phyloP scores from a whole-genome alignment of 2,113 vertebrate species.

The Camelus dromedarius region DNA sequence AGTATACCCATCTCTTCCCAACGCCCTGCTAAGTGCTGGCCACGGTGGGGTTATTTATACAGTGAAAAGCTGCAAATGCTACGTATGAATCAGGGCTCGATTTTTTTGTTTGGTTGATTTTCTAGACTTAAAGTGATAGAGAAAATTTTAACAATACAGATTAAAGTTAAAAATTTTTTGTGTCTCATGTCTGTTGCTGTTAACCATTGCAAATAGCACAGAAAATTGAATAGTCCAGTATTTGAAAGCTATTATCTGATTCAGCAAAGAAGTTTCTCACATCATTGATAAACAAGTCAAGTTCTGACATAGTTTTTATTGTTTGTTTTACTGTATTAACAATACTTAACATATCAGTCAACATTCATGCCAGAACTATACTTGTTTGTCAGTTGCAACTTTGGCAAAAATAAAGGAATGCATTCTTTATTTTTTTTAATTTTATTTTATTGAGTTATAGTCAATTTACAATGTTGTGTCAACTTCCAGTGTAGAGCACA shows the following conservation, averaged over 20 bases:
- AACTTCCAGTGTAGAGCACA: no score
- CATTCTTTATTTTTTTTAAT: not conserved
- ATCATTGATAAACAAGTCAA: not conserved
- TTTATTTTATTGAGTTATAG: no score
- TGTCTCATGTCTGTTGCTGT: not conserved
- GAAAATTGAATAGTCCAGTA: not conserved
- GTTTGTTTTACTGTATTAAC: not conserved
- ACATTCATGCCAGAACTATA: not conserved
- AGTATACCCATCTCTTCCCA: not conserved
- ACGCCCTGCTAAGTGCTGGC: not conserved
- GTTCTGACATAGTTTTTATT: not conserved
- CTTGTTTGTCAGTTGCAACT: not conserved
- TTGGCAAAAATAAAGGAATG: constrained; percentile 3
- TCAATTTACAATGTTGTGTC: no score
- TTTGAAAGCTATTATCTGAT: not conserved
- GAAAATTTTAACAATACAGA: not conserved
- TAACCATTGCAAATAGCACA: not conserved
- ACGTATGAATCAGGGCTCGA: not conserved
- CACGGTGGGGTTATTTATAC: not conserved
- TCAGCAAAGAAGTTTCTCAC: not conserved
- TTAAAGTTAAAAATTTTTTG: not conserved
- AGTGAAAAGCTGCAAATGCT: not conserved
- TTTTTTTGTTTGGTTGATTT: not conserved
- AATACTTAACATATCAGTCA: not conserved
- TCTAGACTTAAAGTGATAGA: not conserved